These are phyloP conservation scores for Nerophis lumbriciformis DNA, from an alignment of 2,113 vertebrate species.

Conservation along the genomic window DNA sequence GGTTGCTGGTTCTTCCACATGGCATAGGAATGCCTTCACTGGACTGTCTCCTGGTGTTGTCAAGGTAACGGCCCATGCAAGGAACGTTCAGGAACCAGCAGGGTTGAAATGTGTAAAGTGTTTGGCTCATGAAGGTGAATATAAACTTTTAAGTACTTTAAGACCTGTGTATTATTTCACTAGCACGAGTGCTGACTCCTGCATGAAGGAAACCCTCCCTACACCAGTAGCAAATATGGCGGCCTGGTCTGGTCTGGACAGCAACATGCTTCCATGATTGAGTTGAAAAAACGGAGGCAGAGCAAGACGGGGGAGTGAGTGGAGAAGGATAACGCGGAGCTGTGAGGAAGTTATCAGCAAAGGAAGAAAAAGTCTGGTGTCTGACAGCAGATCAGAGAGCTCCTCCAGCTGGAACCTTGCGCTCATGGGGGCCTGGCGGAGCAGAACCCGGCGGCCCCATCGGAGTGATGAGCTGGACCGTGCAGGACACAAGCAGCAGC, in stretches of 20 bases:
- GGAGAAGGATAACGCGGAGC: constrained; percentile 52
- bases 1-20: constrained; percentile 62
- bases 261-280: constrained; percentile 66
- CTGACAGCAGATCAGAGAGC: constrained; percentile 67
- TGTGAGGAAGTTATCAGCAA: constrained; percentile 61
- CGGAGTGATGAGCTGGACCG: constrained; percentile 47
- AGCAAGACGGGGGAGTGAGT: constrained; percentile 46
- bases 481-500: constrained; percentile 28
- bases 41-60: constrained; percentile 50
- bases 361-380: constrained; percentile 51
- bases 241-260: constrained; percentile 52
- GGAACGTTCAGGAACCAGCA: constrained; percentile 22
- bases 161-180: constrained; percentile 38
- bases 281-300: constrained; percentile 67
- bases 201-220: constrained; percentile 65
- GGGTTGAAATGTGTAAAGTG: constrained; percentile 25
- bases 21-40: constrained; percentile 63
- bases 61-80: constrained; percentile 42
- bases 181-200: constrained; percentile 64
- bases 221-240: constrained; percentile 53
- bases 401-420: constrained; percentile 57
- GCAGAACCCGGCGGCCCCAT: constrained; percentile 36
- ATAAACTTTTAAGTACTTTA: constrained; percentile 22
- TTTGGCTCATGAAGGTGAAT: constrained; percentile 18
- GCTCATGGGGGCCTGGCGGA: constrained; percentile 35